Percentiles rank a stretch among this genome's conserved stretches.
Evolutionary conservation across 1,140 invertebrate species (phyloP).

Genomic region (Caenorhabditis remanei): DNA sequence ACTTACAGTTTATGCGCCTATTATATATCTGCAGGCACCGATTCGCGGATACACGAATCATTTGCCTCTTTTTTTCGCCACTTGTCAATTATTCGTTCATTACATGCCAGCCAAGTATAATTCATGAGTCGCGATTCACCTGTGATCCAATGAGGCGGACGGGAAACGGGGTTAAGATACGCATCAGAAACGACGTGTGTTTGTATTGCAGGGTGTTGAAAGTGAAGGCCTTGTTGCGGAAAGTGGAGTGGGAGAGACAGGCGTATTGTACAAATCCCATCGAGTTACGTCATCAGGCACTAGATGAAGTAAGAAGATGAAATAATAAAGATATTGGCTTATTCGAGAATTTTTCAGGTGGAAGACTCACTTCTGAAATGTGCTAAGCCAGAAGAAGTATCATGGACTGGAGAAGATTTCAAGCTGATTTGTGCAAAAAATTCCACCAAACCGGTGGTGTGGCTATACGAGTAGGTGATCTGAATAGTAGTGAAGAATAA

Average conservation of each 20-base stretch:
- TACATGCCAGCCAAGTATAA: no score
- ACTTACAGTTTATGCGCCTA: no score
- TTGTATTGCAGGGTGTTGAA: background rate
- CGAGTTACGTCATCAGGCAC: background rate
- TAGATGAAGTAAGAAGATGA: background rate
- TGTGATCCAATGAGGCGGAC: conserved; percentile 67
- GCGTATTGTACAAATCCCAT: conserved; percentile 9
- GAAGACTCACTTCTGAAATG: conserved; percentile 15
- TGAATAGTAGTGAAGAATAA: background rate
- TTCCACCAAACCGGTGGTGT: conserved; percentile 7
- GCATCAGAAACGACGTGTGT: background rate
- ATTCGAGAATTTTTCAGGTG: background rate
- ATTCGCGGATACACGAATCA: no score
- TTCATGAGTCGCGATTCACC: no score
- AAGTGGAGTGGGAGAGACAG: conserved; percentile 24
- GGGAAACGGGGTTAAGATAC: background rate
- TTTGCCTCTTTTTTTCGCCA: no score
- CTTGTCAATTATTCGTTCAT: no score
- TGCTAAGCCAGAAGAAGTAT: conserved; percentile 21
- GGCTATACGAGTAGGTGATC: conserved; percentile 3
- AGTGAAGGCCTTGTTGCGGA: conserved; percentile 34
- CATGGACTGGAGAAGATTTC: conserved; percentile 23
- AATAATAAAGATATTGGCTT: background rate
- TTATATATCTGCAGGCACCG: no score
- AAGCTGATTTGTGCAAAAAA: conserved; percentile 35